phyloP scores from a whole-genome alignment of 2,113 vertebrate species.

The Antennarius striatus region DNA sequence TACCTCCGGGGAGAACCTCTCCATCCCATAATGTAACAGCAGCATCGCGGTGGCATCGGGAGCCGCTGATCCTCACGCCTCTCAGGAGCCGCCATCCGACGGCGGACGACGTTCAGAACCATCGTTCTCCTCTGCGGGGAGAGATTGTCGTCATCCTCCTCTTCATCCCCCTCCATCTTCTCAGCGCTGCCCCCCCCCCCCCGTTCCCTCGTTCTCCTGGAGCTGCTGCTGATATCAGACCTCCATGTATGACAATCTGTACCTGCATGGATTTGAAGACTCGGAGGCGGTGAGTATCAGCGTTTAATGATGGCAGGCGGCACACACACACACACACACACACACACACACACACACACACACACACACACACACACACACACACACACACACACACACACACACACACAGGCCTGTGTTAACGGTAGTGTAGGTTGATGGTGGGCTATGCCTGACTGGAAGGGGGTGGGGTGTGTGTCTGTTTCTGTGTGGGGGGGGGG shows the following conservation, averaged over 20 bases:
- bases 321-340: conserved; percentile 18
- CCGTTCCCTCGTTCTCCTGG: conserved; percentile 65
- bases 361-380: conserved; percentile 10
- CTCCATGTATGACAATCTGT: conserved; percentile 81
- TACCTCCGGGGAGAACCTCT: conserved; percentile 65
- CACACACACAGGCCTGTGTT: conserved; percentile 45
- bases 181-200: conserved; percentile 59
- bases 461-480: conserved; percentile 59
- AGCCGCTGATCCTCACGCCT: conserved; percentile 64
- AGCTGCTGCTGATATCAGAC: conserved; percentile 68
- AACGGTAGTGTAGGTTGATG: conserved; percentile 50
- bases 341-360: conserved; percentile 32
- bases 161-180: conserved; percentile 30
- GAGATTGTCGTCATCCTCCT: conserved; percentile 71
- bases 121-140: conserved; percentile 49
- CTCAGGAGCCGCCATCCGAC: conserved; percentile 60
- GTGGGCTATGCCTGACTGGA: conserved; percentile 52
- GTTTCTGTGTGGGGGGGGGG: conserved; percentile 27
- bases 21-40: conserved; percentile 66
- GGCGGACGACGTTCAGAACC: conserved; percentile 41
- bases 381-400: conserved; percentile 35
- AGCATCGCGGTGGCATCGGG: conserved; percentile 56
- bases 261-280: conserved; percentile 79
- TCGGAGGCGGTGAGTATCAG: conserved; percentile 74
- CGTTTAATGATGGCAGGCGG: conserved; percentile 45